Percentiles rank a stretch among this genome's conserved stretches.
These are phyloP conservation scores for Atopsyche davidsoni DNA, from an alignment of 1,140 invertebrate species.

Conservation along the genomic window DNA sequence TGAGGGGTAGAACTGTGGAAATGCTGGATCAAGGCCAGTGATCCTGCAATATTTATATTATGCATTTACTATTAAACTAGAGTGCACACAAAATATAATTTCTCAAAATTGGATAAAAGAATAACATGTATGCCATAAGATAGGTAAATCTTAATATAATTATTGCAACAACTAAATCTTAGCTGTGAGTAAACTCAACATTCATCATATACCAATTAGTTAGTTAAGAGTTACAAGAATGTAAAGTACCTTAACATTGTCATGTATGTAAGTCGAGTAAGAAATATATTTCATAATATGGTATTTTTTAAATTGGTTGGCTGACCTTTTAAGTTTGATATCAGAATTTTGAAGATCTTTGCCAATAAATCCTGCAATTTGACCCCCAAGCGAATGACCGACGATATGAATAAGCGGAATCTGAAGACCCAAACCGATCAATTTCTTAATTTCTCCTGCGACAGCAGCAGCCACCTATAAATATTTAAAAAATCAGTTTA, in stretches of 20 bases:
- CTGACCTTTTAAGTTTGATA: constrained; percentile 35
- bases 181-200: too few species aligned
- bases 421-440: constrained; percentile 38
- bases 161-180: too few species aligned
- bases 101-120: too few species aligned
- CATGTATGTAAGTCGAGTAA: too few species aligned
- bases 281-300: not conserved
- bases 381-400: constrained; percentile 70
- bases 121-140: too few species aligned
- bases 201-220: too few species aligned
- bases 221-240: too few species aligned
- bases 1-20: constrained; percentile 52
- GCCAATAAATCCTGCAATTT: constrained; percentile 63
- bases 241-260: too few species aligned
- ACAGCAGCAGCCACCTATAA: constrained; percentile 33
- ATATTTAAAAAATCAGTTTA: not conserved
- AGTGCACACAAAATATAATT: too few species aligned
- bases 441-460: constrained; percentile 34
- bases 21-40: constrained; percentile 55
- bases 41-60: constrained; percentile 43
- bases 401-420: constrained; percentile 58
- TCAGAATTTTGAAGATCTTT: constrained; percentile 36
- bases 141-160: too few species aligned
- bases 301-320: not conserved
- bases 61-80: too few species aligned